These are phyloP conservation scores for Psilopsiagon aurifrons DNA, from an alignment of 2,113 vertebrate genomes.

Conservation along the genomic window DNA sequence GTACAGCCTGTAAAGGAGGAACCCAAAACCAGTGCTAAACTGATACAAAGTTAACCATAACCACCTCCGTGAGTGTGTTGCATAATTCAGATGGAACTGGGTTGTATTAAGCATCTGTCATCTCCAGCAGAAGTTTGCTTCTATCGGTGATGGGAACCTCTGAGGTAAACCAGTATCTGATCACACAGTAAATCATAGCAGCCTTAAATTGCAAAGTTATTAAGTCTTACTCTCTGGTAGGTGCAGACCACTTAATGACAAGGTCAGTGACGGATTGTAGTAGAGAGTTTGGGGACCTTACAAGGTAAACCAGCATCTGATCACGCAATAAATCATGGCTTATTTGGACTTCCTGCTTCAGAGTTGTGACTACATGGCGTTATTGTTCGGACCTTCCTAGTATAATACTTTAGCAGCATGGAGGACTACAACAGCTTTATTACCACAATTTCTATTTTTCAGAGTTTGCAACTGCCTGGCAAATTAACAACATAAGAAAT, in stretches of 20 bases:
- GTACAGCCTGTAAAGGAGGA: background rate
- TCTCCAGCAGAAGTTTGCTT: background rate
- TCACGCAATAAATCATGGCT: background rate
- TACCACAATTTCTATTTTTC: background rate
- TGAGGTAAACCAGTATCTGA: background rate
- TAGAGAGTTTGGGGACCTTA: background rate
- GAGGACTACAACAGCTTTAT: background rate
- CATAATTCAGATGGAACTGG: background rate
- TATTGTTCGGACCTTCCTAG: background rate
- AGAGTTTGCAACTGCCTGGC: background rate
- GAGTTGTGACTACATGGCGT: background rate
- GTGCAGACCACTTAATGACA: background rate
- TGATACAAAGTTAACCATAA: background rate
- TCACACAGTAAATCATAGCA: background rate
- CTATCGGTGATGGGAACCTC: background rate
- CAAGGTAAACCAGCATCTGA: background rate
- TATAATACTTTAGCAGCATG: background rate
- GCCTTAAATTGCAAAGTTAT: background rate
- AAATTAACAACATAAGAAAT: background rate
- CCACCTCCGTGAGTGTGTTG: background rate
- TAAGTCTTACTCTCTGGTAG: background rate
- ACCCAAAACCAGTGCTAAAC: background rate
- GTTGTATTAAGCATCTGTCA: background rate
- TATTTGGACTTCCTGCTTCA: background rate
- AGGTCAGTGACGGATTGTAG: background rate